Conservation (phyloP, 1,140 invertebrate species). For the Lutraria rhynchaena region DNA sequence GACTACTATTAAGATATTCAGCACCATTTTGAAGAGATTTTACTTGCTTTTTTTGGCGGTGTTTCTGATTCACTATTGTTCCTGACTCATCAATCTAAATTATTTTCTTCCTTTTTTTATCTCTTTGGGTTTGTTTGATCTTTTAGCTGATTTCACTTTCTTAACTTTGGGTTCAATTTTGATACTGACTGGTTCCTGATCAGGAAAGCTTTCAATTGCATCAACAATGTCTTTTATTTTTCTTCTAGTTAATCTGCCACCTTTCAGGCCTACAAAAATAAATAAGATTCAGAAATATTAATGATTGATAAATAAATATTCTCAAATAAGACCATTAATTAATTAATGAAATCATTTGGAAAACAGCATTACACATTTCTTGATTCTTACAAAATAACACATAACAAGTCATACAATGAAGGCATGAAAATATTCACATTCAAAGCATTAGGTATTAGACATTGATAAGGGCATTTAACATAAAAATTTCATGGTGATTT, state of each 20-base stretch:
- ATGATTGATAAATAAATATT: no score
- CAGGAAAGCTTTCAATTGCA: conserved; percentile 9
- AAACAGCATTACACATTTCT: not conserved
- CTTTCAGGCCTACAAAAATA: not conserved
- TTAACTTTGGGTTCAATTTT: not conserved
- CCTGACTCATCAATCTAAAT: not conserved
- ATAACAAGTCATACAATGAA: not conserved
- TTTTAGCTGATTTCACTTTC: not conserved
- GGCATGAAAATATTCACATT: not conserved
- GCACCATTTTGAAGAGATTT: not conserved
- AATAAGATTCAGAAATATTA: no score
- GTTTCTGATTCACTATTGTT: not conserved
- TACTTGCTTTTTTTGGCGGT: not conserved
- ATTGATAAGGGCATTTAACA: no score
- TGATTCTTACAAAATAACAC: not conserved
- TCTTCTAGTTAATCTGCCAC: conserved; percentile 11
- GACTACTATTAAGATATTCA: not conserved
- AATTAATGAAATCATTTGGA: no score
- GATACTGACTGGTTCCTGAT: not conserved
- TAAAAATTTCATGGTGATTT: no score
- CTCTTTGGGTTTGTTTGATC: not conserved
- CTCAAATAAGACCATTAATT: no score
- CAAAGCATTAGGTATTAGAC: no score
- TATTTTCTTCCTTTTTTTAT: not conserved
- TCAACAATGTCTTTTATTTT: conserved; percentile 19